Evolutionary conservation across 1,140 invertebrate genomes (phyloP), one percentile per base, ranked within the genome.

Genomic region (Lethrus apterus): DNA sequence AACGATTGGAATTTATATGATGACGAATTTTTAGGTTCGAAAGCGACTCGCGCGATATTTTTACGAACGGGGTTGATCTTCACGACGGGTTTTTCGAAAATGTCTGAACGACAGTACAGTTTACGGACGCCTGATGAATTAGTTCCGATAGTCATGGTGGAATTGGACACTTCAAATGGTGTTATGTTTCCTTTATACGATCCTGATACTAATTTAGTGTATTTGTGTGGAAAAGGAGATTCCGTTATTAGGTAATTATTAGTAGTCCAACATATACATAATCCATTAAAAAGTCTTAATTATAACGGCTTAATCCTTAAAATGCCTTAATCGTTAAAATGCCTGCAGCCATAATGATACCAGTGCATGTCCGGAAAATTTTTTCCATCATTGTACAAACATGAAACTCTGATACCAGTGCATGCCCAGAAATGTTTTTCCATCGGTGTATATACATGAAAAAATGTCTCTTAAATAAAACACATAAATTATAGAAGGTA

Each of bases 161-260:
- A 93, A 71, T 74, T 99, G 56, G 96, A 99, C 69, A 94, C 90
- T 18, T 93, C 89, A 52, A 98, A 98, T 70, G 95, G 95, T 51
- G 91, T 98, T 24, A 89, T 99, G 81, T 93, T 97, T 70, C 96
- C 96, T 21, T 78, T 96, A 11, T 99, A 98, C 70, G 96, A 99
- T 76, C 82, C 92, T 30, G 96, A 99, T 70, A 94, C 91, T 31
- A 95, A 93, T 75, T 73, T 99, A 59, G 82, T 98, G 49, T 99
- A 86, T 70, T 72, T 99, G 3, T 95, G 92, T 68, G 96, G 94
- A 50, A 98, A 98, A 76, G 94, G 85, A 24, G 85, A 88, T 77
- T 85, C 83, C 54, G 83, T 85, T 38, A 86, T 87, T 53, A 70
- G 85, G 52, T 60, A 21, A n/a, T n/a, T n/a, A n/a, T n/a, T n/a